These are phyloP conservation scores for Drosophila merina DNA, from an alignment of 2,888 invertebrate species.

Conservation along the genomic window DNA sequence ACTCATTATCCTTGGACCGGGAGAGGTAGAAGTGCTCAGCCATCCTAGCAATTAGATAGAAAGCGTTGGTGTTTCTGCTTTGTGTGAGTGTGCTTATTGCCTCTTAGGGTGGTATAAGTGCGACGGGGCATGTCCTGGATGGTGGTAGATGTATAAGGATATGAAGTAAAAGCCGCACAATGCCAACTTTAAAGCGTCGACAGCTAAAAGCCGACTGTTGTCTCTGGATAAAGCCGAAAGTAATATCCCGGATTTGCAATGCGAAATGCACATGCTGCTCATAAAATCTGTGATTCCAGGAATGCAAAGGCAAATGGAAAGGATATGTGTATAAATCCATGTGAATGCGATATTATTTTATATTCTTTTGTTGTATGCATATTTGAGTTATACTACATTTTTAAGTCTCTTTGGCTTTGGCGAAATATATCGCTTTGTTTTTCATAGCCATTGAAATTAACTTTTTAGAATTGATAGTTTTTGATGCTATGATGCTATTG, in stretches of 20 bases:
- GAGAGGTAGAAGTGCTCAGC: conserved; percentile 2
- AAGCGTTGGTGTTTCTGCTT: conserved; percentile 13
- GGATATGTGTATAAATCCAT: conserved; percentile 1
- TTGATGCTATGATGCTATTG: no score
- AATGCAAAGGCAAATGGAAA: conserved; percentile 1
- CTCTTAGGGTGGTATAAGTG: conserved; percentile 4
- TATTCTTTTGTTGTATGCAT: background rate
- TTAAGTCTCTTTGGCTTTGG: background rate
- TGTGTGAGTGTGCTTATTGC: conserved; percentile 21
- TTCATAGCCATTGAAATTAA: no score
- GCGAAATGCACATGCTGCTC: background rate
- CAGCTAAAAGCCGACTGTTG: conserved; percentile 10
- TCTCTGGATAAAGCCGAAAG: conserved; percentile 6
- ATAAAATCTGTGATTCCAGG: background rate
- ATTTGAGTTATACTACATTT: background rate
- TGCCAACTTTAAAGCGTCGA: conserved; percentile 25
- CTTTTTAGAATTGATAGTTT: no score
- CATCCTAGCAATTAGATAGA: conserved; percentile 55
- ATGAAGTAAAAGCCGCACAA: conserved; percentile 9
- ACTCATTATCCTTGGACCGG: conserved; percentile 55
- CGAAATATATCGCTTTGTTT: no score
- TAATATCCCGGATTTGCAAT: conserved; percentile 14
- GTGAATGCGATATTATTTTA: background rate
- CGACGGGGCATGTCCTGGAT: conserved; percentile 3
- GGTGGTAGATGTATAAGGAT: conserved; percentile 11